Percentiles rank a stretch among this genome's conserved stretches.
Conservation (phyloP, 2,113 vertebrate genomes). For the Tricholaema leucomelas region DNA sequence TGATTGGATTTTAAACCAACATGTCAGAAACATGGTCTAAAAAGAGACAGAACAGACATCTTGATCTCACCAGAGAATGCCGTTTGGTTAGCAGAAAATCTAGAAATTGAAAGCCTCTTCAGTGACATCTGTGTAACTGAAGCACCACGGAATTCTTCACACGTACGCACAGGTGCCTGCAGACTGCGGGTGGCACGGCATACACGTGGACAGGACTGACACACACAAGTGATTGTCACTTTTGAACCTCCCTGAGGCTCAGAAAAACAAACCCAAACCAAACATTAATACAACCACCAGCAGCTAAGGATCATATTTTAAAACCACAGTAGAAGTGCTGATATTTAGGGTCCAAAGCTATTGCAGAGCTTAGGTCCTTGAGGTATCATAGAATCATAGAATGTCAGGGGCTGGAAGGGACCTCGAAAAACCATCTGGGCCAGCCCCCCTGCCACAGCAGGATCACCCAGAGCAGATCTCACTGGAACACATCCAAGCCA, state of each 20-base stretch:
- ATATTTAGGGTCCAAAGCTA: neutral
- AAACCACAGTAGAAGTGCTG: neutral
- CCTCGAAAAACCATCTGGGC: no score
- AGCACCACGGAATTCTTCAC: neutral
- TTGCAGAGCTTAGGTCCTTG: fast-evolving
- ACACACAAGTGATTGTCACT: neutral
- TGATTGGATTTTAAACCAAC: neutral
- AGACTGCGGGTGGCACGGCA: neutral
- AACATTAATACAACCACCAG: neutral
- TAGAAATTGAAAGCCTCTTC: neutral
- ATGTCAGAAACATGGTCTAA: neutral
- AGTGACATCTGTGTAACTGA: neutral
- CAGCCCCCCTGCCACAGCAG: no score
- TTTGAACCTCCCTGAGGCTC: neutral
- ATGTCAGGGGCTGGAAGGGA: no score
- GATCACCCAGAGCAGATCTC: no score
- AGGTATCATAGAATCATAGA: neutral
- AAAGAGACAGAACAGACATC: neutral
- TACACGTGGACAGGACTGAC: neutral
- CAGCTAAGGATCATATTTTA: neutral
- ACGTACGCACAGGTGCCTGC: neutral
- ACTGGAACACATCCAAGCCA: no score
- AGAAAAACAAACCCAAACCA: neutral
- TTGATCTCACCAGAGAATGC: neutral
- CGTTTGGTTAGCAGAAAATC: neutral